Conservation (phyloP, 2,797 vertebrate species). For the Hephaestus fuliginosus region DNA sequence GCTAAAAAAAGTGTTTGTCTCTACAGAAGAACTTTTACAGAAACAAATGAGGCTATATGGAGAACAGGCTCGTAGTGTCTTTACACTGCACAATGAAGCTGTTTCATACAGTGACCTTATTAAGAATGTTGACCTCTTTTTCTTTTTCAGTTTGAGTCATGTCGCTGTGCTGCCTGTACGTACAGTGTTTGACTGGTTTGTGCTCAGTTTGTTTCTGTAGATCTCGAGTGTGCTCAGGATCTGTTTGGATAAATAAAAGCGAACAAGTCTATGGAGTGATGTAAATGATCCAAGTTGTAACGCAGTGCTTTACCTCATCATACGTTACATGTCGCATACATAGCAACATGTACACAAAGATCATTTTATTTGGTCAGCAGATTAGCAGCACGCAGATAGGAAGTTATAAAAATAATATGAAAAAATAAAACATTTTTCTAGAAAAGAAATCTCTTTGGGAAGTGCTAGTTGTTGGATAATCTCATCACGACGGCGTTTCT, state of each 20-base stretch:
- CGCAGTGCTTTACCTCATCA: neutral
- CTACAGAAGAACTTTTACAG: neutral
- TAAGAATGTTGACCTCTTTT: neutral
- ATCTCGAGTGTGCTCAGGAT: neutral
- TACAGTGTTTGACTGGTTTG: neutral
- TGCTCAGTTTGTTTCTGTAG: neutral
- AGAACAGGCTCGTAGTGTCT: neutral
- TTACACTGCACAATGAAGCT: neutral
- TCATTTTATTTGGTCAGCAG: conserved; percentile 40
- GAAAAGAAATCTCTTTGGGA: conserved; percentile 29
- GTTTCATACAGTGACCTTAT: neutral
- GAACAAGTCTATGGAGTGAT: neutral
- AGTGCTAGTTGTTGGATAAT: conserved; percentile 8
- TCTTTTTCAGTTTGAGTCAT: neutral
- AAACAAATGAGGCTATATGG: neutral
- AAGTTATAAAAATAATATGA: conserved; percentile 46
- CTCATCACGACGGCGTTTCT: conserved; percentile 66
- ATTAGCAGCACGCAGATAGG: conserved; percentile 1
- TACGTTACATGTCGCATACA: too few species aligned
- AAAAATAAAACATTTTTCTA: conserved; percentile 18
- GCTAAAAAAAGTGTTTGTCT: conserved; percentile 39
- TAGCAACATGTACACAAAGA: neutral
- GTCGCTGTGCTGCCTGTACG: neutral
- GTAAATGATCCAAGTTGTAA: neutral
- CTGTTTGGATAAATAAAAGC: conserved; percentile 35